Evolutionary conservation across 2,797 vertebrate species (phyloP).

Genomic region (Hirundo rustica): DNA sequence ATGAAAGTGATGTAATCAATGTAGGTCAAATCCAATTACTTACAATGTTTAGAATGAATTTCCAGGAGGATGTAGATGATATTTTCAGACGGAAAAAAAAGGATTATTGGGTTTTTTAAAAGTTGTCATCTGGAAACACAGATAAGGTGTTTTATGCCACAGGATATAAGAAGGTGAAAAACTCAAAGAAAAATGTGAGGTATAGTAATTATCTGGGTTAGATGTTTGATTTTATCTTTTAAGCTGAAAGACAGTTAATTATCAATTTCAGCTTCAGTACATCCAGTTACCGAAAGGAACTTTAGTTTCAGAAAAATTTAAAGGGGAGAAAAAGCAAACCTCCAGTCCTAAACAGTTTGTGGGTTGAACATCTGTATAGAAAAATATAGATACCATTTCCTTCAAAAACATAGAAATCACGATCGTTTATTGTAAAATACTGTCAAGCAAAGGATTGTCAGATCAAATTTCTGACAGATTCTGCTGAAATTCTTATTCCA

Average conservation of each 20-base stretch:
- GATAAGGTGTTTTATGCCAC: slow-evolving; percentile 66
- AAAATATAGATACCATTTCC: neutral
- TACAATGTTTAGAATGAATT: slow-evolving; percentile 59
- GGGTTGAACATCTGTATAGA: neutral
- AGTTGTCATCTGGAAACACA: slow-evolving; percentile 60
- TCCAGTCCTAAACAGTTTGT: neutral
- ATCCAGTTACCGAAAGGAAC: slow-evolving; percentile 83
- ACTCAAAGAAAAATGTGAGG: slow-evolving; percentile 67
- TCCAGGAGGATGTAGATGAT: slow-evolving; percentile 61
- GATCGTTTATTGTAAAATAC: neutral
- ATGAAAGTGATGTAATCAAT: slow-evolving; percentile 43
- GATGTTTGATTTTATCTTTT: slow-evolving; percentile 83
- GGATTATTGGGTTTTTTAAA: slow-evolving; percentile 42
- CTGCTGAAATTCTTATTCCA: neutral
- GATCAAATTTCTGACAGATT: neutral
- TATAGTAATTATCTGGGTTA: slow-evolving; percentile 76
- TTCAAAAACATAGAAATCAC: neutral
- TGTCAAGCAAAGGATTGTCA: neutral
- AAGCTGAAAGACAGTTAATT: slow-evolving; percentile 84
- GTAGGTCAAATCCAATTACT: slow-evolving; percentile 68
- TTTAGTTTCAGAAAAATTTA: slow-evolving; percentile 39
- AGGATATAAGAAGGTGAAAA: slow-evolving; percentile 53
- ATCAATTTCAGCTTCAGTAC: slow-evolving; percentile 85
- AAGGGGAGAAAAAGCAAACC: neutral
- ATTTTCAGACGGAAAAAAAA: slow-evolving; percentile 15